Evolutionary conservation across 2,113 vertebrate species (phyloP), one percentile per base, ranked within the genome.

Genomic region (Mormoops blainvillei): DNA sequence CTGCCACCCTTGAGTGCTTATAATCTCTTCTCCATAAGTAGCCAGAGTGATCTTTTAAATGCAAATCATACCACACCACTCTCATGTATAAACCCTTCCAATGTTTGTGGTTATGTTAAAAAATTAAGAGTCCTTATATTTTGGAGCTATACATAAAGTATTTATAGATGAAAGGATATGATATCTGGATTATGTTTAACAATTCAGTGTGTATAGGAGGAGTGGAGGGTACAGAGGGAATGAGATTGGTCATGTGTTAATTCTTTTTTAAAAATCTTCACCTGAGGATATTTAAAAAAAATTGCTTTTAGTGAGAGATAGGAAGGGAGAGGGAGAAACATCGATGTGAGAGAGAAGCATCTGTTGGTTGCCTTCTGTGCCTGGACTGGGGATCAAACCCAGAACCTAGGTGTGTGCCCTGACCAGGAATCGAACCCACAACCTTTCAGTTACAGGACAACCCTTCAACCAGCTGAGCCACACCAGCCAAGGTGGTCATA

Each of bases 31-130:
- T 96, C 38, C 38, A 50, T 81, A 85, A 76, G 24, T 76, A 87
- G 70, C 31, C 86, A 89, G 41, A 68, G 18, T 93, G 73, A 85
- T 36, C 77, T 91, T 91, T 93, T 73, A 73, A 95, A 93, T 84
- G 73, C 26, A 92, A 88, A 93, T 76, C 31, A 87, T 48, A 80
- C 19, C 70, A 84, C 26, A 94, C 10, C 68, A 94, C 48, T 89
- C 22, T 7, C 54, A 45, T 84, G 36, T 92, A 65, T 95, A 90
- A 96, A 95, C 92, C 33, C 19, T 16, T 92, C 70, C 58, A 94
- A 31, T 63, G 52, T 80, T 80, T 95, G 71, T 87, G 63, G 56
- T 80, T 92, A 92, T 83, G 83, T 78, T 92, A 87, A 94, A 97
- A 97, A 92, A 87, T 67, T 36, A 52, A 92, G 18, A 70, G 18